Evolutionary conservation across 1,140 invertebrate species (phyloP), one percentile per base, ranked within the genome.

Genomic region (Caenorhabditis inopinata): DNA sequence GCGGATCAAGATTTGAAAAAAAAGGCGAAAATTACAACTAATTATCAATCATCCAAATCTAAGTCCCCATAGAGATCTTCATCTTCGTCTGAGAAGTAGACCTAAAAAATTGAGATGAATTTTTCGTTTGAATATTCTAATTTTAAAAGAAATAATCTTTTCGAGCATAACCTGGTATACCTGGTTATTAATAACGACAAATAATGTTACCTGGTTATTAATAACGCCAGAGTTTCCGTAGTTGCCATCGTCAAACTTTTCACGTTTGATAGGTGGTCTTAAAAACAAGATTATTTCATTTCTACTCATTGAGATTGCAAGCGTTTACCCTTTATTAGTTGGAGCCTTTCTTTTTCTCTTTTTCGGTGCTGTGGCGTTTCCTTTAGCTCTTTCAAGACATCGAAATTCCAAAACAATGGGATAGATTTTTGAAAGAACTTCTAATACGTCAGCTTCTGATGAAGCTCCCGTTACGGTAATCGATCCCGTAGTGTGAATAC

Each of bases 401-500:
- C 73, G 53, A 81, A 83, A 85, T 18, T 85, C 81, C 1, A 62
- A 14, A 25, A 85, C 83, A 47, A 85, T 85, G 2, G 83, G 83
- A 53, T 84, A 85, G 35, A 85, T 85, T 29, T 53, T 76, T 25
- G 76, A 47, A 16, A 85, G 79, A 29, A 51, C 76, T 53, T 62
- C 23, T 12, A 76, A 18, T 12, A 85, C 84, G 32, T 76, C 82
- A 5, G 29, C 47, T 46, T 85, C 81, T 12, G 84, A 85, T 18
- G 58, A 58, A 4, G 84, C 84, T 84, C 87, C 87, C 25, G 87
- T 84, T 14, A 88, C 79, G n/a, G 83, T 87, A 29, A 88, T 84
- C 3, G 68, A 82, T 16, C 87, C 87, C 16, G 87, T 88, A 3
- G 87, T 88, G 68, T 88, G 86, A 62, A 88, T 85, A 29, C 87